phyloP scores from a whole-genome alignment of 2,113 vertebrate genomes.

The Silurus asotus region DNA sequence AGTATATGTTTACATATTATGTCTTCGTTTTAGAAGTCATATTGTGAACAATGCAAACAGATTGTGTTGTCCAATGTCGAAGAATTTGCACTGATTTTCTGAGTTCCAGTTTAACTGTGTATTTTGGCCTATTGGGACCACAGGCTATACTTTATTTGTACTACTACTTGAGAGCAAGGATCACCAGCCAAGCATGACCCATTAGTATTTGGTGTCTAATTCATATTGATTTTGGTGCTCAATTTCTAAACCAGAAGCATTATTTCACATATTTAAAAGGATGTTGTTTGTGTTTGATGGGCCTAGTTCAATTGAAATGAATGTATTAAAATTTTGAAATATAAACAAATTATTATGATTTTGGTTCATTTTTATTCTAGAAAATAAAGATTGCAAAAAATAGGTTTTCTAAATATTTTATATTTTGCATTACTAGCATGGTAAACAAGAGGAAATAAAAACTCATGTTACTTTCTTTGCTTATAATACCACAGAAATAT shows the following conservation, averaged over 20 bases:
- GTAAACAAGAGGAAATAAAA: not conserved
- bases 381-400: conserved; percentile 36
- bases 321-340: conserved; percentile 31
- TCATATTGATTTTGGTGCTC: conserved; percentile 35
- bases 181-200: conserved; percentile 26
- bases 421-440: not conserved
- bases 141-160: not conserved
- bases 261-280: conserved; percentile 55
- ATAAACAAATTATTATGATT: conserved; percentile 14
- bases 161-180: not conserved
- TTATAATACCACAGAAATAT: too few species aligned
- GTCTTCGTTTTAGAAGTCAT: conserved; percentile 51
- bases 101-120: not conserved
- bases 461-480: too few species aligned
- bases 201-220: not conserved
- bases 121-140: conserved; percentile 13
- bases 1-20: conserved; percentile 22
- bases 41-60: conserved; percentile 45
- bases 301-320: conserved; percentile 15
- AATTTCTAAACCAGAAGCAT: conserved; percentile 45
- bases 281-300: conserved; percentile 22
- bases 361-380: conserved; percentile 25
- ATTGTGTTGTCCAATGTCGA: conserved; percentile 31
- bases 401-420: not conserved
- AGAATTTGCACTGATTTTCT: conserved; percentile 22